Base-by-base conservation (phyloP, 2,113 vertebrate genomes). In the Pelecanus crispus region DNA sequence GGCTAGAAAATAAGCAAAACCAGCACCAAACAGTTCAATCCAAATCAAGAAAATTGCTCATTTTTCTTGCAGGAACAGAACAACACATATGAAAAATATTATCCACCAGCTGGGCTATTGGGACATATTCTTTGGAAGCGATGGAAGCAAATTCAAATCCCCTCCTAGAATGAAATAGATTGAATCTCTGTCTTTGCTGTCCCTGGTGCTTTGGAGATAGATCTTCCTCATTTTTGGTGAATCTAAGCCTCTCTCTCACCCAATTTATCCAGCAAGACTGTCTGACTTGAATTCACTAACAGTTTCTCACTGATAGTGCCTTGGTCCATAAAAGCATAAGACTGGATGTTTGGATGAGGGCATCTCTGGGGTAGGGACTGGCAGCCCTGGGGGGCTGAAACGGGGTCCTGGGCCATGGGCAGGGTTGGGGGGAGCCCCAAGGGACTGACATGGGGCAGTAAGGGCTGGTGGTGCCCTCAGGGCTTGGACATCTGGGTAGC, bases 401-500 rank as follows among this genome's bases (percentile, higher is more conserved):
- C 32, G 15, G 40, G 22, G 13, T 47, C 11, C 9, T 21, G 18
- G 32, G 26, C 40, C 22, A 14, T 18, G 17, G 38, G 16, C 16
- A 61, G 40, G 38, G 14, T n/a, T 7, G 7, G 7, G 9, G 17
- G 18, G 6, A 55, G 1, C 7, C 32, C 18, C 7, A 18, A 5
- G 24, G 4, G 7, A 2, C 52, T 86, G 47, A 16, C 3, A 34
- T 12, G 28, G 50, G 22, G 3, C 49, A 59, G 11, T n/a, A 22
- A 49, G 13, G 8, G 29, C 32, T 68, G 45, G 9, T 36, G 36
- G 10, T 79, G 14, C 26, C 42, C 29, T 53, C 45, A 74, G 36
- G 13, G 15, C 7, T 17, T 13, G 11, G 4, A 13, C 0, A 2
- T 40, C 28, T 62, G 47, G 3, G 14, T n/a, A 52, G 2, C n/a